Evolutionary conservation across 1,140 invertebrate genomes (phyloP).

Genomic region (Papilio machaon): DNA sequence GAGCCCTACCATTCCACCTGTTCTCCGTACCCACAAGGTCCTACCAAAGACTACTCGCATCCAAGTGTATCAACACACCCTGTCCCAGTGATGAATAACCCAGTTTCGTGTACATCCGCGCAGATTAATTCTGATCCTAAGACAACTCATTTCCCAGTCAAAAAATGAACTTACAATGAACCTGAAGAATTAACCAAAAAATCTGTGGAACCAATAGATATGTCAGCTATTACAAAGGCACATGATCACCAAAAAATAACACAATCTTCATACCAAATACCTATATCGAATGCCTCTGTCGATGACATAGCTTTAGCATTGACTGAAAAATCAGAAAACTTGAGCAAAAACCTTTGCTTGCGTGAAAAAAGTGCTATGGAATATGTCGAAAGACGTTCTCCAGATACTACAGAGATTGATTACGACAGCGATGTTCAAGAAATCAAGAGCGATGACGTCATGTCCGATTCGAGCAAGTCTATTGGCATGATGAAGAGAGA

Average conservation of each 20-base stretch:
- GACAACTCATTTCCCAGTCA: constrained; percentile 74
- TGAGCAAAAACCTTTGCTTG: constrained; percentile 60
- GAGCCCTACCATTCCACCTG: constrained; percentile 73
- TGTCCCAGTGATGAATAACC: constrained; percentile 40
- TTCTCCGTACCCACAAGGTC: constrained; percentile 55
- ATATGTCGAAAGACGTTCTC: constrained; percentile 50
- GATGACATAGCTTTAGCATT: constrained; percentile 71
- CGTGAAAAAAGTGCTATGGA: constrained; percentile 57
- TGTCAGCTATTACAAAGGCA: constrained; percentile 45
- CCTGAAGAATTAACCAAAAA: constrained; percentile 58
- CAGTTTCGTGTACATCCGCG: constrained; percentile 43
- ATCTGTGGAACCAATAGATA: constrained; percentile 53
- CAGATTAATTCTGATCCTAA: constrained; percentile 60
- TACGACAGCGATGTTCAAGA: constrained; percentile 53
- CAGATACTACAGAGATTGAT: constrained; percentile 51
- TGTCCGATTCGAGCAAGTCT: constrained; percentile 56
- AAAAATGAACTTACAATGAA: constrained; percentile 84
- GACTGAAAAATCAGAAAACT: constrained; percentile 68
- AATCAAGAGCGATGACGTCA: constrained; percentile 50
- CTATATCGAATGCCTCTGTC: constrained; percentile 56
- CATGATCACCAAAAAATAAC: constrained; percentile 59
- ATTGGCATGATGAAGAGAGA: constrained; percentile 64
- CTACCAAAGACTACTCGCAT: constrained; percentile 67
- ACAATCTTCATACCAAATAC: constrained; percentile 49
- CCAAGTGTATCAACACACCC: constrained; percentile 63